Evolutionary conservation across 2,113 vertebrate genomes (phyloP).

Genomic region (Calidris pugnax): DNA sequence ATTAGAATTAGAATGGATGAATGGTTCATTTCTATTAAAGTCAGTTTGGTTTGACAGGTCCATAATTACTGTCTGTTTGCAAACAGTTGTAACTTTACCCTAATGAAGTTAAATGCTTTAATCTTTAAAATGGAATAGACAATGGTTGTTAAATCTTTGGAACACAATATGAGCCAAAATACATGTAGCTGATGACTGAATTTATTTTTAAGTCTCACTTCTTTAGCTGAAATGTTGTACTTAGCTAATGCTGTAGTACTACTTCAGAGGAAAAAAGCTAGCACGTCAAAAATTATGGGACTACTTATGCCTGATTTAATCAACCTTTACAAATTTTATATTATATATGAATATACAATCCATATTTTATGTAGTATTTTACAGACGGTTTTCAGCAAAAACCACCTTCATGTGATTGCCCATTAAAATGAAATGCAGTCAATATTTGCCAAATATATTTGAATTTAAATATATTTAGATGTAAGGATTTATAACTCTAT

Average conservation of each 20-base stretch:
- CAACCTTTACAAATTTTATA: background rate
- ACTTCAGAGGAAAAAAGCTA: background rate
- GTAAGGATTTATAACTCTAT: background rate
- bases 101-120: background rate
- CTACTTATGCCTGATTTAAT: background rate
- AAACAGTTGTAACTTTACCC: background rate
- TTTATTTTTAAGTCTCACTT: background rate
- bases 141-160: background rate
- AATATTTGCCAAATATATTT: background rate
- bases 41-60: background rate
- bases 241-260: background rate
- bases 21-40: background rate
- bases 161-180: background rate
- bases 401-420: background rate
- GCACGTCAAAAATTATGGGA: background rate
- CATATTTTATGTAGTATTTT: background rate
- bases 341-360: background rate
- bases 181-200: background rate
- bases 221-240: background rate
- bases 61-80: background rate
- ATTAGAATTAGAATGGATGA: background rate
- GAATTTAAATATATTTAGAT: background rate
- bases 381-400: background rate
- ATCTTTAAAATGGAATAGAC: background rate
- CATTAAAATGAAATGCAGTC: background rate